Evolutionary conservation across 2,888 invertebrate genomes (phyloP), one percentile per base, ranked within the genome.

Genomic region (Mamestra brassicae): DNA sequence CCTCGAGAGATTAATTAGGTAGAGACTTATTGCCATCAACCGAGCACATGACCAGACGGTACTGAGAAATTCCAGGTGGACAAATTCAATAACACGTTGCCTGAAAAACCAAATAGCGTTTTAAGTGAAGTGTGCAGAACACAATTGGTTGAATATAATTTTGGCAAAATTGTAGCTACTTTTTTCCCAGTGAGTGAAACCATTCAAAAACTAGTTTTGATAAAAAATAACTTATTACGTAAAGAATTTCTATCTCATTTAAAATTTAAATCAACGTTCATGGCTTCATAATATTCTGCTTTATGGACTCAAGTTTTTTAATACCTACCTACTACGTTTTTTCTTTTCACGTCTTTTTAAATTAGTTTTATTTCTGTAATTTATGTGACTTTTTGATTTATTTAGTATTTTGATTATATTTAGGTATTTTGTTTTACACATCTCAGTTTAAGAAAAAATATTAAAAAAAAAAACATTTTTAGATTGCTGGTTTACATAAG

Each of bases 221-320:
- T 58, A 72, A 64, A 78, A 70, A 76, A 74, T 60, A 61, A 75
- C 66, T 64, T 36, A 71, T 89, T 87, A 83, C 82, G 78, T 83
- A 87, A 86, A 83, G n/a, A 76, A 84, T 85, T 84, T 84, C 75
- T 81, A 75, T 60, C 55, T 72, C 57, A 83, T 86, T 86, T 80
- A 52, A 74, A 84, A 78, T 87, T 79, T 61, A 69, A 68, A 71
- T 66, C n/a, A 38, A 13, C 45, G 55, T 36, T 68, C 36, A 36
- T 69, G 73, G n/a, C 47, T 80, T 71, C 71, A 10, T 65, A 66
- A 52, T 57, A 57, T 64, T 61, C 52, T 7, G 34, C 67, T 77
- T 67, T 69, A 80, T 72, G 36, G 15, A 34, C 54, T 54, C 34
- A 15, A 10, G 17, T 55, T 77, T 72, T 73, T 52, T 54, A 8